A percentile compares a stretch with the other conserved stretches of the same genome.
Conservation (phyloP, 2,113 vertebrate genomes). For the Polypterus bichir region DNA sequence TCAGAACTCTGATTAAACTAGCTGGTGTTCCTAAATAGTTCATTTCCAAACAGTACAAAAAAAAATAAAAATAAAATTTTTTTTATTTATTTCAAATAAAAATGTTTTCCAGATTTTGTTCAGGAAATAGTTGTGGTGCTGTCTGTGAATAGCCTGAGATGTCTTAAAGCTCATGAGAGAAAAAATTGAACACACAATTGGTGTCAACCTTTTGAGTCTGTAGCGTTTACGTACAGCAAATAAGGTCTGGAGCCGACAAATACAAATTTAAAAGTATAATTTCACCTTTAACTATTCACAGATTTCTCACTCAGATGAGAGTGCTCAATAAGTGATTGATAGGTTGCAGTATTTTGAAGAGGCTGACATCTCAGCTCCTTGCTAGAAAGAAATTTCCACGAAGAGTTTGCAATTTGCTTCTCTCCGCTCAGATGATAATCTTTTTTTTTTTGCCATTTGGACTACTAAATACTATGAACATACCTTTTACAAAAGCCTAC, state of each 20-base stretch:
- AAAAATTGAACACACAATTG: slow-evolving; percentile 4
- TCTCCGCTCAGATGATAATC: no score
- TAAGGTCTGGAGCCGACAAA: slow-evolving; percentile 22
- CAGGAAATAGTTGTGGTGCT: slow-evolving; percentile 6
- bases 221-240: slow-evolving; percentile 10
- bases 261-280: slow-evolving; percentile 36
- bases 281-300: slow-evolving; percentile 21
- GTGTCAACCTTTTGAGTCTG: slow-evolving; percentile 19
- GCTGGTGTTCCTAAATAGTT: slow-evolving; percentile 15
- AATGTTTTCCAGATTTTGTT: not conserved
- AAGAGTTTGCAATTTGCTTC: no score
- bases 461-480: no score
- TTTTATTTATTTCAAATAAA: slow-evolving; percentile 1
- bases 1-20: slow-evolving; percentile 14
- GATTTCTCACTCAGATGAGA: slow-evolving; percentile 30
- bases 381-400: no score
- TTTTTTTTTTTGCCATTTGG: no score
- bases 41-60: slow-evolving; percentile 3
- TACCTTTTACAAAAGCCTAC: no score
- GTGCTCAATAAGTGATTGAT: slow-evolving; percentile 28
- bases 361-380: not conserved
- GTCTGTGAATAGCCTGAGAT: not conserved
- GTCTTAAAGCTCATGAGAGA: not conserved
- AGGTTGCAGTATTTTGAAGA: slow-evolving; percentile 17
- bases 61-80: no score